These are phyloP conservation scores for Drosophila virilis DNA, from an alignment of 1,140 invertebrate genomes.

Conservation along the genomic window DNA sequence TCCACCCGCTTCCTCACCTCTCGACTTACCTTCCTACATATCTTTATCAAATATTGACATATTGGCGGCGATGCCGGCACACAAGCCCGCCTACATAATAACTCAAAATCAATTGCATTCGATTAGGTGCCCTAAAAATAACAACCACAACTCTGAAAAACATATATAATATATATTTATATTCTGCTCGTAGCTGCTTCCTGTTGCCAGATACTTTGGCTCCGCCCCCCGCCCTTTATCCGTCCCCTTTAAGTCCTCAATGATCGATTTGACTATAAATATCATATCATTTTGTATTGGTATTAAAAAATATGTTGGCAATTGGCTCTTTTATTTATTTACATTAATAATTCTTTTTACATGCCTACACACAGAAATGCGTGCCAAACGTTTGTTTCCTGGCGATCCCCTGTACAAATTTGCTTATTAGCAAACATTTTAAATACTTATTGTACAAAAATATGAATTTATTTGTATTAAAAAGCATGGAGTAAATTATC, in stretches of 20 bases:
- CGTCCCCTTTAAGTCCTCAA: neutral
- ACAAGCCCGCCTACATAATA: constrained; percentile 35
- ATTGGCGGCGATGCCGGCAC: neutral
- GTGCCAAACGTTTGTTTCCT: neutral
- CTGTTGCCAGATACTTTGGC: neutral
- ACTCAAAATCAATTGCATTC: constrained; percentile 59
- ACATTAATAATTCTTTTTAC: neutral
- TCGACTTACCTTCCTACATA: neutral
- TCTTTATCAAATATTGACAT: constrained; percentile 48
- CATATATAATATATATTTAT: neutral
- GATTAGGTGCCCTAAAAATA: constrained; percentile 19
- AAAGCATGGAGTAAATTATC: no score
- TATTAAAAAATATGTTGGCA: constrained; percentile 9
- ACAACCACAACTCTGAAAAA: neutral
- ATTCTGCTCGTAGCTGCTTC: neutral
- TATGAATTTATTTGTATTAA: no score
- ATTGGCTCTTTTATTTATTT: constrained; percentile 6
- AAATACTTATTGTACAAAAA: no score
- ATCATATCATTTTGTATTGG: neutral
- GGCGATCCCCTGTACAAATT: neutral
- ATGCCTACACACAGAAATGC: neutral
- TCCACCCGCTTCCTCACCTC: neutral
- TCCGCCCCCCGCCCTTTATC: neutral
- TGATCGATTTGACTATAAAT: constrained; percentile 4
- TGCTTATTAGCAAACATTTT: no score